Evolutionary conservation across 1,140 invertebrate species (phyloP).

Genomic region (Anoplophora glabripennis): DNA sequence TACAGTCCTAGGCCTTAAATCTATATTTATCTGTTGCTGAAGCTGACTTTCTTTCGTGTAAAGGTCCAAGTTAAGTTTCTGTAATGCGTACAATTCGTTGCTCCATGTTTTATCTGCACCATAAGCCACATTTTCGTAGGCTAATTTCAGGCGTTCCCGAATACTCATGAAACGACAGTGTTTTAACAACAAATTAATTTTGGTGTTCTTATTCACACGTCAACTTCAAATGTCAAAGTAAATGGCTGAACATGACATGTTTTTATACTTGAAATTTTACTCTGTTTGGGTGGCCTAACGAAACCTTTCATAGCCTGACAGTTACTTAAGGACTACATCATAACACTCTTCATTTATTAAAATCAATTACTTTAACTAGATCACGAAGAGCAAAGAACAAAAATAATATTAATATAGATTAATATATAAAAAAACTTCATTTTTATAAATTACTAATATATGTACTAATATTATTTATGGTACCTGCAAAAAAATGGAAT

Average conservation of each 20-base stretch:
- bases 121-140: constrained; percentile 16
- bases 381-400: no score
- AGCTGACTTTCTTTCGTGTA: constrained; percentile 1
- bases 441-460: no score
- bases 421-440: no score
- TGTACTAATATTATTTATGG: no score
- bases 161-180: constrained; percentile 12
- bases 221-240: constrained; percentile 14
- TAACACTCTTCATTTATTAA: no score
- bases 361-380: no score
- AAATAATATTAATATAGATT: no score
- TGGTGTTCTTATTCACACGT: neutral
- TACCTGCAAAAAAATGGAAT: no score
- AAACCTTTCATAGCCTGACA: no score
- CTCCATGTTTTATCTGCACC: constrained; percentile 12
- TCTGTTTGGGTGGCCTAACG: no score
- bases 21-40: constrained; percentile 3
- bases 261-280: no score
- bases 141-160: constrained; percentile 10
- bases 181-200: neutral
- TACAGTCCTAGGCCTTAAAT: constrained; percentile 30
- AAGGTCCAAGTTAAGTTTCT: constrained; percentile 7
- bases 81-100: neutral
- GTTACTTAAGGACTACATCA: no score
- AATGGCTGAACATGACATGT: neutral